A percentile compares a stretch with the other conserved stretches of the same genome.
Evolutionary conservation across 2,113 vertebrate species (phyloP).

Genomic region (Thalassarche chlororhynchos): DNA sequence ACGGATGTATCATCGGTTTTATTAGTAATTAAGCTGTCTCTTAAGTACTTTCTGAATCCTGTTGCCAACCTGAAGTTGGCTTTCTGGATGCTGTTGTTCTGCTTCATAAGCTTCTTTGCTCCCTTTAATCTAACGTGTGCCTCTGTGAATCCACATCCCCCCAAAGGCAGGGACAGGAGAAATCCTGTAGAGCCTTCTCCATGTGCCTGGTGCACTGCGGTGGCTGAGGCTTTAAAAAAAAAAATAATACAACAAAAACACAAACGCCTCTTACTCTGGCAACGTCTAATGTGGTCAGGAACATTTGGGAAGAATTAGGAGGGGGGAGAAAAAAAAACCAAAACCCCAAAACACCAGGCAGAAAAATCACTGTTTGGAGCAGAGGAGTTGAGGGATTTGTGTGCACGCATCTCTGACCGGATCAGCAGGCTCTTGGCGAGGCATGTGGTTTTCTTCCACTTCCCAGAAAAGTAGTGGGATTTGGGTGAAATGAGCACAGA

Average conservation of each 20-base stretch:
- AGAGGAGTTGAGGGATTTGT: background rate
- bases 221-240: background rate
- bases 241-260: background rate
- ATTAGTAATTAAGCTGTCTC: background rate
- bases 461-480: background rate
- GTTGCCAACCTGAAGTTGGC: background rate
- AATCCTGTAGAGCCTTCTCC: background rate
- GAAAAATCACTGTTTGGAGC: background rate
- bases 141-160: background rate
- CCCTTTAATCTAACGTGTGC: background rate
- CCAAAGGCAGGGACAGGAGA: background rate
- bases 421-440: background rate
- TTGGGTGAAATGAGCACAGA: background rate
- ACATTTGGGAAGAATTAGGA: background rate
- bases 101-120: background rate
- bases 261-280: background rate
- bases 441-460: background rate
- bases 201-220: rapidly evolving
- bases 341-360: background rate
- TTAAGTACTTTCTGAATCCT: background rate
- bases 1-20: background rate
- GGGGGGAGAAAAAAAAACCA: background rate
- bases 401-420: rapidly evolving
- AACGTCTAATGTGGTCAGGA: background rate
- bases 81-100: background rate